Conservation (phyloP, 2,888 invertebrate genomes). For the Nycteola revayana region DNA sequence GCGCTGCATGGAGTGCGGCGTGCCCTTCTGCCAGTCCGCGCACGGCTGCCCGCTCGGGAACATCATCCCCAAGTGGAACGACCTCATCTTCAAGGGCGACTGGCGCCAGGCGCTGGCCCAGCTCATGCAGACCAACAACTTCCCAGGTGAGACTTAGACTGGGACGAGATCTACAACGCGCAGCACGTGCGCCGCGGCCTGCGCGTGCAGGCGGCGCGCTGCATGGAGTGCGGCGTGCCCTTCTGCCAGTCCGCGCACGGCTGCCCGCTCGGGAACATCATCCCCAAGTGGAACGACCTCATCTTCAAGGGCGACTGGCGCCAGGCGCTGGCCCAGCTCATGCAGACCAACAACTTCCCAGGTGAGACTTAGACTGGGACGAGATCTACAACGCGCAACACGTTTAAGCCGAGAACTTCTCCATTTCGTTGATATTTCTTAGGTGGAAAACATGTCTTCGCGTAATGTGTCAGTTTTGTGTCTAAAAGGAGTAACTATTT, state of each 20-base stretch:
- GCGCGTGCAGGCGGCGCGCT: slow-evolving; percentile 94
- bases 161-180: slow-evolving; percentile 98
- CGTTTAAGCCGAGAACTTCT: too few species aligned
- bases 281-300: slow-evolving; percentile 99
- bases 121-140: slow-evolving; percentile 98
- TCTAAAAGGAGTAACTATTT: too few species aligned
- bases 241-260: slow-evolving; percentile 93
- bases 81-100: slow-evolving; percentile 95
- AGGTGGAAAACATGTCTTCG: too few species aligned
- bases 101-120: slow-evolving; percentile 97
- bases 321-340: slow-evolving; percentile 94
- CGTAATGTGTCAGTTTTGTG: too few species aligned
- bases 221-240: slow-evolving; percentile 99
- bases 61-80: slow-evolving; percentile 99
- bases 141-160: slow-evolving; percentile 97
- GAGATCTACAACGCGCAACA: too few species aligned
- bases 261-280: slow-evolving; percentile 98
- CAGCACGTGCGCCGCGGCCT: slow-evolving; percentile 93
- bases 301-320: slow-evolving; percentile 97
- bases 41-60: slow-evolving; percentile 99
- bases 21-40: slow-evolving; percentile 91
- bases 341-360: slow-evolving; percentile 99
- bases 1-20: slow-evolving; percentile 99
- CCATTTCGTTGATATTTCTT: too few species aligned
- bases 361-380: too few species aligned